A percentile compares a stretch with the other conserved stretches of the same genome.
Evolutionary conservation across 2,113 vertebrate species (phyloP).

Genomic region (Chunga burmeisteri): DNA sequence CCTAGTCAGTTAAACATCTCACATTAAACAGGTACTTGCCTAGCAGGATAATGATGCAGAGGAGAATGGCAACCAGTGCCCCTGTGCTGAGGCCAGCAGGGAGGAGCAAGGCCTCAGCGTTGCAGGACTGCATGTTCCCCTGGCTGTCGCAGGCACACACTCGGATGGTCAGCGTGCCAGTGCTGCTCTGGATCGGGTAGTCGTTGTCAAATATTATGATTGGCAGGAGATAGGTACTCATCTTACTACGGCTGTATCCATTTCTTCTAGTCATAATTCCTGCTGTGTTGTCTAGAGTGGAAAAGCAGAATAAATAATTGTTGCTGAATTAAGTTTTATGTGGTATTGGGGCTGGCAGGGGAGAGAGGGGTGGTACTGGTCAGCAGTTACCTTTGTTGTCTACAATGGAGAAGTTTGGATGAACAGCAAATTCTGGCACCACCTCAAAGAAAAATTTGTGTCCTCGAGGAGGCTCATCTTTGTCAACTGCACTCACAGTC

Average conservation of each 20-base stretch:
- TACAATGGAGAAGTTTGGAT: conserved; percentile 81
- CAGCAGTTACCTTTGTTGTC: conserved; percentile 80
- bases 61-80: conserved; percentile 77
- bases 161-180: conserved; percentile 73
- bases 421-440: conserved; percentile 77
- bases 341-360: too few species aligned
- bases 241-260: conserved; percentile 77
- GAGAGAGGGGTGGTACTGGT: background rate
- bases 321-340: background rate
- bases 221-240: conserved; percentile 75
- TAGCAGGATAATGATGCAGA: conserved; percentile 77
- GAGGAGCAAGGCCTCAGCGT: conserved; percentile 65
- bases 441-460: conserved; percentile 83
- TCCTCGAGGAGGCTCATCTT: conserved; percentile 78
- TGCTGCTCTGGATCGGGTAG: conserved; percentile 82
- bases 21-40: background rate
- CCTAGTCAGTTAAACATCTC: background rate
- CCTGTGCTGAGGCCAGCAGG: conserved; percentile 76
- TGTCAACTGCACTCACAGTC: conserved; percentile 80
- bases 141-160: conserved; percentile 74
- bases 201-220: conserved; percentile 82
- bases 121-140: conserved; percentile 78
- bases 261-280: conserved; percentile 80
- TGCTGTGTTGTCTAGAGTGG: conserved; percentile 78
- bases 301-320: background rate